A percentile compares a stretch with the other conserved stretches of the same genome.
phyloP scores from a whole-genome alignment of 1,140 invertebrate species.

The Cepaea nemoralis region DNA sequence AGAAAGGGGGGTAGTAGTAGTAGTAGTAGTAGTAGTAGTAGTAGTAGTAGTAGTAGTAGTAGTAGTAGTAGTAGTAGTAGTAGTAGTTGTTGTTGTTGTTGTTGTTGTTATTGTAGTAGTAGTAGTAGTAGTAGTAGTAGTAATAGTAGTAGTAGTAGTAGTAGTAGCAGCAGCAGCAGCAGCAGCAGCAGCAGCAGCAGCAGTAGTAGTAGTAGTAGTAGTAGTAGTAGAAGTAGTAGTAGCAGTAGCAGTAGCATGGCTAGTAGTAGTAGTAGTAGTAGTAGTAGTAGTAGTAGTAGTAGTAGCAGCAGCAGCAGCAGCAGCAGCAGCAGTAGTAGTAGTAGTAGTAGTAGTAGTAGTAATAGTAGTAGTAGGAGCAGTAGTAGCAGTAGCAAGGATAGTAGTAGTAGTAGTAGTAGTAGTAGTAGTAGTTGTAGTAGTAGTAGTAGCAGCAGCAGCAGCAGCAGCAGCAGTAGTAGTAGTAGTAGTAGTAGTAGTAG shows the following conservation, averaged over 20 bases:
- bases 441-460: background rate
- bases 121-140: no score
- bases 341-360: conserved; percentile 24
- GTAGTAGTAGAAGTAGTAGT: background rate
- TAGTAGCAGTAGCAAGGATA: no score
- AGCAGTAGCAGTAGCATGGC: background rate
- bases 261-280: no score
- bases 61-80: no score
- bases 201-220: conserved; percentile 10
- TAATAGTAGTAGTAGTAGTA: conserved; percentile 14
- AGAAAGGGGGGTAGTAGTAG: no score
- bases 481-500: conserved; percentile 11
- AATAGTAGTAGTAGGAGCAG: no score
- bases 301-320: background rate
- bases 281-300: no score
- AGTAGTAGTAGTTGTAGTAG: conserved; percentile 21
- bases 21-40: no score
- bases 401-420: no score
- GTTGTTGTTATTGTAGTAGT: no score
- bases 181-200: conserved; percentile 11
- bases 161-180: background rate
- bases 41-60: no score
- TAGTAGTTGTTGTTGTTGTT: no score
- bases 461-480: background rate
- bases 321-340: background rate